Base-by-base conservation (phyloP, 2,113 vertebrate genomes). In the Ailurus styani region DNA sequence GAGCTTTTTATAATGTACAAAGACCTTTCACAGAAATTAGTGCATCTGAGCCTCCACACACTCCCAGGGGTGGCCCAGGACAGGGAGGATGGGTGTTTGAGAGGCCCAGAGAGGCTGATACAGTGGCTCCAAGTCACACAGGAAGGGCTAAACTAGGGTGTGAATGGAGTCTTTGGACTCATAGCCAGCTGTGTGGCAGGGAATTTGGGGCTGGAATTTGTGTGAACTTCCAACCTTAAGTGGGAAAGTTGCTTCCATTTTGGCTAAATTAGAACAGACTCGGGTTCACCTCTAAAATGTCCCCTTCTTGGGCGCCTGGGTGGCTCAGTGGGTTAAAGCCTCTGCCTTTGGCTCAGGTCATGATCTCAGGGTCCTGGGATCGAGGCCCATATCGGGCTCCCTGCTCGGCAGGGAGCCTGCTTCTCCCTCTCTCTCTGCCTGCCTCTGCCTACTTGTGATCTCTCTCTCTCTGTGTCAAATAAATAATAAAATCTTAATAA, bases 1-100 rank as follows among this genome's bases (percentile, higher is more conserved):
- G 83, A 95, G 91, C 82, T 89, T 91, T 96, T 92, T 90, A 87
- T 64, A 93, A 87, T 23, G 17, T 40, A 87, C 87, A 94, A 77
- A 87, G 94, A 83, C 78, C 55, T 78, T 72, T 79, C 47, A 20
- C 0, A 20, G 90, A 52, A 85, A 64, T 27, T 5, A 78, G 52
- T 2, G 13, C 84, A 12, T 87, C 50, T 55, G 85, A 90, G 75
- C 78, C 34, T 52, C 82, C 64, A 21, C 29, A 85, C 2, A 7
- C 52, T 37, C 55, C 25, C 2, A 1, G 64, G 84, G 45, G 37
- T 8, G 25, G 68, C 27, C 62, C 83, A 25, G 50, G 84, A 72
- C 42, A 47, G 66, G 75, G 45, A 88, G 45, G 75, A 42, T 0
- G 7, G 1, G 42, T 40, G 27, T n/a, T 50, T 27, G n/a, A 52